These are phyloP conservation scores for Zoanthus gigantus DNA, from an alignment of 92 coral and sea anemone genomes.

Conservation along the genomic window DNA sequence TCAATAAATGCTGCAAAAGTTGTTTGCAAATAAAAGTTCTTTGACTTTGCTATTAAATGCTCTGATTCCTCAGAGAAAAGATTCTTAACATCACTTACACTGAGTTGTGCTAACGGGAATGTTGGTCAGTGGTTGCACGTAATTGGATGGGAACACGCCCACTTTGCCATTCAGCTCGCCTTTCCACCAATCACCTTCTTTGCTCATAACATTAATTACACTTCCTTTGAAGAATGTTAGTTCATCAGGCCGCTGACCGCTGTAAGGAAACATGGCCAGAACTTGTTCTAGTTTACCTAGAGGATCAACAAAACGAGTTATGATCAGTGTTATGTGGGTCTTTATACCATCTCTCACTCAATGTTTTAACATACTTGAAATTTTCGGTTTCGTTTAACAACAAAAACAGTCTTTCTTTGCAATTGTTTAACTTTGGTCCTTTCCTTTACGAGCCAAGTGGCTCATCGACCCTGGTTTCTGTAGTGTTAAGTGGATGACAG, in stretches of 20 bases:
- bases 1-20: neutral
- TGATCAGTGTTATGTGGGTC: too few species aligned
- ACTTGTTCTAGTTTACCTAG: constrained; percentile 93
- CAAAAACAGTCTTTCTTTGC: too few species aligned
- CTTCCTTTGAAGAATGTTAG: constrained; percentile 97
- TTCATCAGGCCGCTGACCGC: constrained; percentile 91
- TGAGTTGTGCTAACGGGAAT: constrained; percentile 86
- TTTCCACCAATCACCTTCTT: constrained; percentile 97
- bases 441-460: too few species aligned
- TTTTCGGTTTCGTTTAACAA: too few species aligned
- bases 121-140: constrained; percentile 93
- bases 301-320: neutral
- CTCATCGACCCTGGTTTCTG: too few species aligned
- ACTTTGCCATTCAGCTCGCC: constrained; percentile 98
- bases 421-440: too few species aligned
- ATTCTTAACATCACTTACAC: constrained; percentile 73
- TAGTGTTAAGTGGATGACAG: too few species aligned
- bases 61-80: too few species aligned
- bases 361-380: too few species aligned
- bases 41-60: too few species aligned
- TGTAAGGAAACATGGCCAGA: constrained; percentile 96
- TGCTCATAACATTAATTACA: constrained; percentile 89
- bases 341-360: too few species aligned
- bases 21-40: neutral
- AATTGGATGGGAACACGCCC: constrained; percentile 96